A percentile compares a stretch with the other conserved stretches of the same genome.
phyloP scores from a whole-genome alignment of 2,888 invertebrate species.

The Plusia festucae region DNA sequence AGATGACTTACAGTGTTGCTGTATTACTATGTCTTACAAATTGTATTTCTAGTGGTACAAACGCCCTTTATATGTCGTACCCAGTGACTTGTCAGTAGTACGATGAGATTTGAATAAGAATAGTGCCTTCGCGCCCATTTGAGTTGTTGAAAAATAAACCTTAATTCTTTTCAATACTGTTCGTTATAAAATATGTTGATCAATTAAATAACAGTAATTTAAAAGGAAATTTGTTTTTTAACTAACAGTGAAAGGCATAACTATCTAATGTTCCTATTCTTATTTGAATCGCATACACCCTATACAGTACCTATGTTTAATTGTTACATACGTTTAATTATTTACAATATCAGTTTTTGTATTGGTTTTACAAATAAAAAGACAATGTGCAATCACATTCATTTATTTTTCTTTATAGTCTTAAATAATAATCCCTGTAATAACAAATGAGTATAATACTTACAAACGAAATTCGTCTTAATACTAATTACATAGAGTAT shows the following conservation, averaged over 20 bases:
- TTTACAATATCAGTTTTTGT: conserved; percentile 1
- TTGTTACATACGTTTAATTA: too few relatives aligned
- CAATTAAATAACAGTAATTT: too few relatives aligned
- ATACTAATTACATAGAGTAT: conserved; percentile 64
- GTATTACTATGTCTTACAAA: neutral
- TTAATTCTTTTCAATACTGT: too few relatives aligned
- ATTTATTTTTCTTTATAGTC: conserved; percentile 60
- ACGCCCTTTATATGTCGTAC: neutral
- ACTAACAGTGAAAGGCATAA: too few relatives aligned
- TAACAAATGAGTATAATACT: conserved; percentile 60
- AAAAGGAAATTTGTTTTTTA: too few relatives aligned
- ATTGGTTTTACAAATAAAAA: conserved; percentile 25
- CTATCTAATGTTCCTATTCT: neutral
- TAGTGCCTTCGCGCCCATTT: neutral
- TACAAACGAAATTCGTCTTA: conserved; percentile 59
- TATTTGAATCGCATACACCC: conserved; percentile 6
- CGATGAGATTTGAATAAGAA: neutral
- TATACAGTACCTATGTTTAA: too few relatives aligned
- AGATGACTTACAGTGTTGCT: neutral
- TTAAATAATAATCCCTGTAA: conserved; percentile 72
- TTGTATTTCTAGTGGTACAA: neutral
- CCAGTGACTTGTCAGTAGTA: neutral
- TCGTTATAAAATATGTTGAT: too few relatives aligned
- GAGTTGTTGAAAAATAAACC: too few relatives aligned
- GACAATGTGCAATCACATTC: conserved; percentile 32